Evolutionary conservation across 1,140 invertebrate genomes (phyloP), one percentile per base, ranked within the genome.

Genomic region (Zaprionus camerounensis): DNA sequence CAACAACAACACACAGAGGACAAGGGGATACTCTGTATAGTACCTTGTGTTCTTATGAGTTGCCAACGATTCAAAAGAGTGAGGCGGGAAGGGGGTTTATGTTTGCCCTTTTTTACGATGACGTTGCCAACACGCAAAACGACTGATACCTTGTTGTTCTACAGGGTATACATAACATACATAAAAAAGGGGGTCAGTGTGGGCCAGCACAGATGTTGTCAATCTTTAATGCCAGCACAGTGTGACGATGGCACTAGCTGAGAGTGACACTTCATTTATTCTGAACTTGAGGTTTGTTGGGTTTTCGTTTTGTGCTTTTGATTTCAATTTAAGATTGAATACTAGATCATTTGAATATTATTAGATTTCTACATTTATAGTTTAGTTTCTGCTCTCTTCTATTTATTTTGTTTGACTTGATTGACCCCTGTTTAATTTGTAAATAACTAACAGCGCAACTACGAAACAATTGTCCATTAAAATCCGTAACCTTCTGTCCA

Each of bases 81-180:
- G 31, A 34, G 17, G 34, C 6, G 22, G n/a, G 53, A 1, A 34
- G 22, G 58, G 68, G 31, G 76, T 76, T 76, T 76, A 79, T 79
- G 74, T 72, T 58, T 38, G 63, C 61, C 31, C 46, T 46, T 78
- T 58, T 77, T 77, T 66, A 62, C 67, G 71, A 75, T 74, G 71
- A 76, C 76, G 57, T 53, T 76, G 73, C 46, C 67, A 71, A 76
- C 68, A 73, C 69, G 70, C 69, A 72, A 68, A 72, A 44, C 55
- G 69, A 80, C 61, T 80, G 78, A 69, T 74, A 80, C 78, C 75
- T 77, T 61, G 69, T 41, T 59, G 46, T 38, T 57, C 22, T 56
- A 69, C 44, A 61, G 28, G 15, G 11, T 55, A 69, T 44, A 56
- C 38, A 41, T 34, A 34, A 9, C 31, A 34, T 34, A 34, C 31